Evolutionary conservation across 2,888 invertebrate genomes (phyloP).

Genomic region (Oxyteleia sp.): DNA sequence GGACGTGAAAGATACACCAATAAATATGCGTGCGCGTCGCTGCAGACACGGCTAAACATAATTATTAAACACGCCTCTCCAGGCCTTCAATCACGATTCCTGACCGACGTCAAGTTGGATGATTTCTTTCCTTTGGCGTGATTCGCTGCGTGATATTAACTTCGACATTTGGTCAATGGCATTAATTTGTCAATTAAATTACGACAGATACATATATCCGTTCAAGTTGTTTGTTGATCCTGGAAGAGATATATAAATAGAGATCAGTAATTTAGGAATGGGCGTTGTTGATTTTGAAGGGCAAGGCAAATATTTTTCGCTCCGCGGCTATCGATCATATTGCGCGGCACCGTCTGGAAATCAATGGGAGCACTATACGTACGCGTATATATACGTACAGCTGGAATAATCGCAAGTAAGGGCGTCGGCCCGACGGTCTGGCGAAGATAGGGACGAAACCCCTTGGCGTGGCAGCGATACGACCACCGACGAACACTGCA

Average conservation of each 20-base stretch:
- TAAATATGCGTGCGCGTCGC: conserved; percentile 42
- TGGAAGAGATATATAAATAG: too few relatives aligned
- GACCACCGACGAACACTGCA: conserved; percentile 31
- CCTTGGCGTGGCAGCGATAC: conserved; percentile 47
- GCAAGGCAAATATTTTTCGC: conserved; percentile 39
- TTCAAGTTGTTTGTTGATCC: too few relatives aligned
- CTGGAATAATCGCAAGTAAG: conserved; percentile 63
- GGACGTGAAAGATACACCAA: conserved; percentile 41
- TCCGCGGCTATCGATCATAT: conserved; percentile 55
- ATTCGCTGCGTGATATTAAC: too few relatives aligned
- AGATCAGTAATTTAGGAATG: too few relatives aligned
- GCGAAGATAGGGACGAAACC: conserved; percentile 66
- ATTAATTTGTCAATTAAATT: too few relatives aligned
- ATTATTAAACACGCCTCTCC: conserved; percentile 28
- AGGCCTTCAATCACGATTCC: conserved; percentile 6
- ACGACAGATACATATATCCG: too few relatives aligned
- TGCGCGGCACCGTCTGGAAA: conserved; percentile 43
- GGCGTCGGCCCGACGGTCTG: conserved; percentile 67
- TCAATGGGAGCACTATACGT: conserved; percentile 55
- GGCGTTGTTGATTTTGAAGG: conserved; percentile 33
- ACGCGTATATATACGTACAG: conserved; percentile 27
- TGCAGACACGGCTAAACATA: conserved; percentile 26
- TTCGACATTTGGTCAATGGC: too few relatives aligned
- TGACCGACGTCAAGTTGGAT: neutral
- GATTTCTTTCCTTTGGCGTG: too few relatives aligned